These are phyloP conservation scores for Asobara japonica DNA, from an alignment of 1,140 invertebrate species.

Conservation along the genomic window DNA sequence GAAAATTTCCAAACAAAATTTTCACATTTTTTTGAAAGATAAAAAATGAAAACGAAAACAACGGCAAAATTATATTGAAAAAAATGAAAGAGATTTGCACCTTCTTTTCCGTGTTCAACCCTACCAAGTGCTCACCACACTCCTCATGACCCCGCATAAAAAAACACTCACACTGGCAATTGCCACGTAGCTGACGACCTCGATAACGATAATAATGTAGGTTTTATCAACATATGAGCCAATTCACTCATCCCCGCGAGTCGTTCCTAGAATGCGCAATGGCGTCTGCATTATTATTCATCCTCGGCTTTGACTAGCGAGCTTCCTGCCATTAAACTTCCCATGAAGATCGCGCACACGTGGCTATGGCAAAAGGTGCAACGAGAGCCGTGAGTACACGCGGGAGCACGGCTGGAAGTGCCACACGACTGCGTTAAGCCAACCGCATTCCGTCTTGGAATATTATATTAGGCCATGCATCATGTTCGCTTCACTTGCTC, in stretches of 20 bases:
- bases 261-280: constrained; percentile 32
- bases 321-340: constrained; percentile 41
- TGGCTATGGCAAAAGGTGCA: constrained; percentile 11
- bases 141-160: neutral
- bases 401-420: neutral
- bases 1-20: too few species aligned
- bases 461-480: constrained; percentile 54
- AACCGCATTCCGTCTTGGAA: constrained; percentile 46
- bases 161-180: neutral
- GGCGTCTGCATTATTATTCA: constrained; percentile 38
- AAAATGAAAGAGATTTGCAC: too few species aligned
- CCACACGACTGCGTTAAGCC: constrained; percentile 12
- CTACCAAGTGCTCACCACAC: neutral
- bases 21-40: too few species aligned
- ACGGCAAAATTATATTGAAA: neutral
- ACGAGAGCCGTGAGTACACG: neutral
- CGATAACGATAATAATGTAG: neutral
- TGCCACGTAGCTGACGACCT: neutral
- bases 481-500: constrained; percentile 37
- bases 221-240: constrained; percentile 19
- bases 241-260: constrained; percentile 14
- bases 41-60: neutral
- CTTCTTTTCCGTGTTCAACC: neutral
- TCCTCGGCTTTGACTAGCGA: constrained; percentile 35
- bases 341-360: constrained; percentile 33